Percentiles rank a stretch among this genome's conserved stretches.
These are phyloP conservation scores for Loris lydekkerianus DNA, from an alignment of 2,797 vertebrate genomes.

Conservation along the genomic window DNA sequence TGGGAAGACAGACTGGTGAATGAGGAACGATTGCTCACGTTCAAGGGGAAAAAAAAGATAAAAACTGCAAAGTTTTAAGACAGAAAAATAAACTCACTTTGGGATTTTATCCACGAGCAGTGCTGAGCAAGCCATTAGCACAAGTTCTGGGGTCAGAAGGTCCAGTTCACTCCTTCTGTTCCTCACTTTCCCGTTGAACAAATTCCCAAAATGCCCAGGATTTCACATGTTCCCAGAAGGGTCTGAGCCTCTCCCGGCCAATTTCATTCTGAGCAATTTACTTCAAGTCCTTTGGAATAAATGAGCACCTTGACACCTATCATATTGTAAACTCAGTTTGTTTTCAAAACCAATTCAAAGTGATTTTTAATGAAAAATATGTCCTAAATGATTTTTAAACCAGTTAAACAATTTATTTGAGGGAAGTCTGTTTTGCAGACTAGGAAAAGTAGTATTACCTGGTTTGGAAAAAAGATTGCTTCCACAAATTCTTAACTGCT, in stretches of 20 bases:
- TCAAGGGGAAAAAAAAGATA: background rate
- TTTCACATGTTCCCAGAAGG: background rate
- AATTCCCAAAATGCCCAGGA: background rate
- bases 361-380: conserved; percentile 54
- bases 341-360: conserved; percentile 17
- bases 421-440: conserved; percentile 4
- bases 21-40: background rate
- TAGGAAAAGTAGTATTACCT: background rate
- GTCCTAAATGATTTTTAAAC: background rate
- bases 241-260: background rate
- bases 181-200: background rate
- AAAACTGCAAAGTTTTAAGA: background rate
- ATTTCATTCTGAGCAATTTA: conserved; percentile 16
- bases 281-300: background rate
- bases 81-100: background rate
- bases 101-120: background rate
- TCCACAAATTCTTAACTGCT: background rate
- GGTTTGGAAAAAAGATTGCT: conserved; percentile 28
- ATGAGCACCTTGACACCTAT: background rate
- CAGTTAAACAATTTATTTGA: conserved; percentile 4
- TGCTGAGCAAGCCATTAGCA: background rate
- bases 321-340: background rate
- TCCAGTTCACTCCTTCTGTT: background rate
- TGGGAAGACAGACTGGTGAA: background rate
- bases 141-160: background rate